Percentiles rank a stretch among this genome's conserved stretches.
Evolutionary conservation across 2,888 invertebrate species (phyloP).

Genomic region (Morpho helenor): DNA sequence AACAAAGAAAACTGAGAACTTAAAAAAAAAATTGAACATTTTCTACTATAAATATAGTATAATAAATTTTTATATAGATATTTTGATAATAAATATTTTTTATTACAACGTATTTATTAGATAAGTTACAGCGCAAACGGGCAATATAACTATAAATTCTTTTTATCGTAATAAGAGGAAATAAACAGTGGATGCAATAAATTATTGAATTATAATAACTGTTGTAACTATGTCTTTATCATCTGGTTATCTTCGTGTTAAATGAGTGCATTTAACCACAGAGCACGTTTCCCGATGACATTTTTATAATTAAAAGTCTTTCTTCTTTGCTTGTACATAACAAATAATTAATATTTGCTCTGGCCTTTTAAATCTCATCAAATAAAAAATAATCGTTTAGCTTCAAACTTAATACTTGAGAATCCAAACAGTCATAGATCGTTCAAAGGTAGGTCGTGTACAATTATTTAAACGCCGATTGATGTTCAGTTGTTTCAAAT

Average conservation of each 20-base stretch:
- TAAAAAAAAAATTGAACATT: no score
- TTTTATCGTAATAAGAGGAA: slow-evolving; percentile 28
- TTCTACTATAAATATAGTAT: no score
- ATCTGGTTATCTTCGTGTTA: slow-evolving; percentile 3
- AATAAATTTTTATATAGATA: slow-evolving; percentile 1
- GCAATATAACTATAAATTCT: slow-evolving; percentile 30
- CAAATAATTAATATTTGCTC: no score
- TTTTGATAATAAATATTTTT: not conserved
- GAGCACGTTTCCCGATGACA: slow-evolving; percentile 4
- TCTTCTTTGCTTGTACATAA: no score
- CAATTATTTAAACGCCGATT: no score
- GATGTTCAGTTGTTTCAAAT: no score
- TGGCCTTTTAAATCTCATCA: no score
- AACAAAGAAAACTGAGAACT: no score
- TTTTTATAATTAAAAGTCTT: not conserved
- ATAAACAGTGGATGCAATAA: slow-evolving; percentile 21
- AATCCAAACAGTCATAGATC: no score
- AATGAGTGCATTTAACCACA: slow-evolving; percentile 16
- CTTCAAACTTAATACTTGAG: no score
- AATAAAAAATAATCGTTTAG: no score
- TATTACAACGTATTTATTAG: slow-evolving; percentile 6
- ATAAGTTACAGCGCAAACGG: slow-evolving; percentile 26
- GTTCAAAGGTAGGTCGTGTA: no score
- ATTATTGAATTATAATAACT: slow-evolving; percentile 17
- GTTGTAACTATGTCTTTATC: slow-evolving; percentile 14